Conservation (phyloP, 2,113 vertebrate species). For the Archilochus colubris region DNA sequence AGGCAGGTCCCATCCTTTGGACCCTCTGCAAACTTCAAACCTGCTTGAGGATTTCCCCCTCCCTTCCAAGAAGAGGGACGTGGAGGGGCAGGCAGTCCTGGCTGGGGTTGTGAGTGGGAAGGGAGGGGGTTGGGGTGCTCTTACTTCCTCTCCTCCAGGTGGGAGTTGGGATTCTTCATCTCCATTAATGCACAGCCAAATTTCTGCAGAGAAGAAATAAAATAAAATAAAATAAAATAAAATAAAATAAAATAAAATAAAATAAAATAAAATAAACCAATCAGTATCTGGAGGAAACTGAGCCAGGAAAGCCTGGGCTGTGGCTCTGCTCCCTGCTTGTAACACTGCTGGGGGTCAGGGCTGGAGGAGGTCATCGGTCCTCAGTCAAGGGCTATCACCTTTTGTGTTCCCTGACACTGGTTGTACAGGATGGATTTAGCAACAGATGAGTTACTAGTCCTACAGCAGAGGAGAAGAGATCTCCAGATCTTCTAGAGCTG, state of each 20-base stretch:
- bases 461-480: too few relatives aligned
- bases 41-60: background rate
- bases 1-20: background rate
- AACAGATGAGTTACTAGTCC: background rate
- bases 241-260: too few relatives aligned
- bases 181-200: conserved; percentile 95
- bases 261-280: too few relatives aligned
- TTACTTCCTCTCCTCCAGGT: conserved; percentile 93
- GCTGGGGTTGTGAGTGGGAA: background rate
- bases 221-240: too few relatives aligned
- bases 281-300: background rate
- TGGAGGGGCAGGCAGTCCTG: background rate
- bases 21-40: background rate
- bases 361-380: background rate
- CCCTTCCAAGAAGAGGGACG: background rate
- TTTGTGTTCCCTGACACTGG: background rate
- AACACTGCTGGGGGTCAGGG: background rate
- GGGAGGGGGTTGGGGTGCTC: conserved; percentile 11
- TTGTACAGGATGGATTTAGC: background rate
- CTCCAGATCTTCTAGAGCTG: background rate
- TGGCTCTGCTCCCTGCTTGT: background rate
- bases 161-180: conserved; percentile 92
- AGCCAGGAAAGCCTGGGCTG: background rate
- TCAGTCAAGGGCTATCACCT: background rate
- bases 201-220: conserved; percentile 79